Percentiles rank a stretch among this genome's conserved stretches.
These are phyloP conservation scores for Chrysodeixis includens DNA, from an alignment of 2,888 invertebrate genomes.

Conservation along the genomic window DNA sequence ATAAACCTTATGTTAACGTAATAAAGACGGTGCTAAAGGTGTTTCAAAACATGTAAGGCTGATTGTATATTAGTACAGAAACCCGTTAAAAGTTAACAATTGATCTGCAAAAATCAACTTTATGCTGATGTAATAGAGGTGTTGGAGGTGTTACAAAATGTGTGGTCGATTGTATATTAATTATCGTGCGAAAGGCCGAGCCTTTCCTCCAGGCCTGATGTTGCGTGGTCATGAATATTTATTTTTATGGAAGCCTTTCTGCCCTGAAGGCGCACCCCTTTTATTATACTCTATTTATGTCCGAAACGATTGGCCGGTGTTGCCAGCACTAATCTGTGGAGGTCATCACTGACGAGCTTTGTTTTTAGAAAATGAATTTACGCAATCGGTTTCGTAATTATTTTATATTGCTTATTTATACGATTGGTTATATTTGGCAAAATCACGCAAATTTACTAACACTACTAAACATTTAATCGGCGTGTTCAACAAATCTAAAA, in stretches of 20 bases:
- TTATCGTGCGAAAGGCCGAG: constrained; percentile 79
- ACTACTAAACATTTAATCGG: too few relatives aligned
- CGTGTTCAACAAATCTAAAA: too few relatives aligned
- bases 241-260: constrained; percentile 74
- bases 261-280: constrained; percentile 64
- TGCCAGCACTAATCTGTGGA: constrained; percentile 47
- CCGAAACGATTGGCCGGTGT: constrained; percentile 63
- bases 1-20: too few relatives aligned
- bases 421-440: background rate
- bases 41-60: too few relatives aligned
- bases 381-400: constrained; percentile 5
- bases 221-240: constrained; percentile 84
- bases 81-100: background rate
- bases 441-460: too few relatives aligned
- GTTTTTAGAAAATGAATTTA: background rate
- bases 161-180: constrained; percentile 27
- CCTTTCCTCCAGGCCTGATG: constrained; percentile 72
- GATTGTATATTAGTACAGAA: too few relatives aligned
- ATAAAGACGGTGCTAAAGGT: too few relatives aligned
- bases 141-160: background rate
- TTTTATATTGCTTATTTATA: background rate
- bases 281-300: constrained; percentile 68
- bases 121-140: background rate
- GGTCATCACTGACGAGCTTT: constrained; percentile 50
- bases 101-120: background rate